phyloP scores from a whole-genome alignment of 2,888 invertebrate species.

The Perizoma flavofasciatum region DNA sequence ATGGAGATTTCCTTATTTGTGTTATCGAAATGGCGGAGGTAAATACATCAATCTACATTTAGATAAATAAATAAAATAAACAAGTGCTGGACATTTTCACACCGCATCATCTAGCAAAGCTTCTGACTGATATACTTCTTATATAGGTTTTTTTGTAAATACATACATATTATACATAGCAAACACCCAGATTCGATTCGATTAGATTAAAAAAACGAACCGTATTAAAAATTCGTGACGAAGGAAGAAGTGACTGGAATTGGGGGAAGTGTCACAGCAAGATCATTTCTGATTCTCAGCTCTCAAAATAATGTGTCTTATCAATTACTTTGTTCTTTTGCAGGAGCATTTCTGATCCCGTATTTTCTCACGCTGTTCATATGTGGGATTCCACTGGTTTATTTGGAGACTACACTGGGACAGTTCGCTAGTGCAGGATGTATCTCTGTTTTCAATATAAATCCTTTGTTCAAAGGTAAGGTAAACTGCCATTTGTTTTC shows the following conservation, averaged over 20 bases:
- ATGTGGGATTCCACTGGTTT: constrained; percentile 94
- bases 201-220: too few species aligned
- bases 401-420: constrained; percentile 93
- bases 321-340: constrained; percentile 35
- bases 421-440: constrained; percentile 94
- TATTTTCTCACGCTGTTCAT: constrained; percentile 91
- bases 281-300: too few species aligned
- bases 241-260: too few species aligned
- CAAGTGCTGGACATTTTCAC: too few species aligned
- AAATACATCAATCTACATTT: constrained; percentile 33
- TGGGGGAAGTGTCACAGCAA: too few species aligned
- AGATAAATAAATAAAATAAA: too few species aligned
- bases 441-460: constrained; percentile 90
- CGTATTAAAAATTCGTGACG: background rate
- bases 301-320: too few species aligned
- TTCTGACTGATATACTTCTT: too few species aligned
- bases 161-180: too few species aligned
- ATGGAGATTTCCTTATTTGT: constrained; percentile 94
- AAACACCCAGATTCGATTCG: too few species aligned
- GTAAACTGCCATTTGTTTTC: background rate
- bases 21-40: constrained; percentile 94
- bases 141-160: too few species aligned
- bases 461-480: constrained; percentile 93
- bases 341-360: constrained; percentile 94
- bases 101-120: too few species aligned